phyloP scores from a whole-genome alignment of 2,888 invertebrate genomes.

The Cephalotes varians region DNA sequence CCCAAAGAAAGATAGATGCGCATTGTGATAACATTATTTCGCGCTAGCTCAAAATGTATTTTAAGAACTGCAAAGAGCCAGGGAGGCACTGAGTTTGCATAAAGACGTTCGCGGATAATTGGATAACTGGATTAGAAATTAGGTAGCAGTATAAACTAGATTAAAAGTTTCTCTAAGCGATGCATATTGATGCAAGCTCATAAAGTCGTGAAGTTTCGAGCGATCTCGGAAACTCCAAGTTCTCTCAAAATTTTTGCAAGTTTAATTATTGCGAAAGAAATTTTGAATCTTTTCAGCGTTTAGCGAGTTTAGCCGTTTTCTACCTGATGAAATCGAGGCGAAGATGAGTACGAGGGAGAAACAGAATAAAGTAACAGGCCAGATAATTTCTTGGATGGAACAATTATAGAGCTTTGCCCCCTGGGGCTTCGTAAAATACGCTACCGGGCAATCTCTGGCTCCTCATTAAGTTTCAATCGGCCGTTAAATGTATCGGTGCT shows the following conservation, averaged over 20 bases:
- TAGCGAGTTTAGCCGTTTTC: not conserved
- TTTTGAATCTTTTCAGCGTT: not conserved
- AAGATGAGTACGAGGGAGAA: not conserved
- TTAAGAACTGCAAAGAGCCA: not conserved
- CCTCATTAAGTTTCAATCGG: conserved; percentile 37
- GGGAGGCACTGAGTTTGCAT: not conserved
- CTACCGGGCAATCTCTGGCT: conserved; percentile 10
- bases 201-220: not conserved
- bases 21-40: conserved; percentile 3
- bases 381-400: not conserved
- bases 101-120: not conserved
- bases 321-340: not conserved
- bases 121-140: conserved; percentile 9
- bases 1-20: not conserved
- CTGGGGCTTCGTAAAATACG: not conserved
- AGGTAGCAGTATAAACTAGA: not conserved
- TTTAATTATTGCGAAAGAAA: not conserved
- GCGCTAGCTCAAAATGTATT: conserved; percentile 5
- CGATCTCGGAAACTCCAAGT: not conserved
- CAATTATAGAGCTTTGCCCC: not conserved
- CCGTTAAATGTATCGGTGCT: conserved; percentile 23
- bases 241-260: not conserved
- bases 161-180: conserved; percentile 6
- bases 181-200: conserved; percentile 21
- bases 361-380: not conserved